Percentiles rank a stretch among this genome's conserved stretches.
phyloP scores from a whole-genome alignment of 2,888 invertebrate genomes.

The Cylindroiulus punctatus region DNA sequence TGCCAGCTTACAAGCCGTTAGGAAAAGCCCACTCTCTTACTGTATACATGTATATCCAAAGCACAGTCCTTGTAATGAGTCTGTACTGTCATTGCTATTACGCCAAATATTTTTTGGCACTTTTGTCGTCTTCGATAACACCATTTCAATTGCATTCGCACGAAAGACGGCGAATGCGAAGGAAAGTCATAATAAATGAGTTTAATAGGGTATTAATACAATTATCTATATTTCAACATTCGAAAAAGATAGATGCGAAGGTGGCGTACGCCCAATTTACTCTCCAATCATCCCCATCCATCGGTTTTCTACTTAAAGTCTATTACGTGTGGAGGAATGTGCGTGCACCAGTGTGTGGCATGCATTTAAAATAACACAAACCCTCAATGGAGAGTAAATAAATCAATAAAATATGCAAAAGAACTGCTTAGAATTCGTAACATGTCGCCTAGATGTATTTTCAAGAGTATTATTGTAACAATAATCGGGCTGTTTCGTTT shows the following conservation, averaged over 20 bases:
- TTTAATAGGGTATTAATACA: conserved; percentile 1
- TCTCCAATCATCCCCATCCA: conserved; percentile 2
- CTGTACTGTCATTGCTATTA: too few species aligned
- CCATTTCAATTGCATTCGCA: neutral
- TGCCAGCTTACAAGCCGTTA: too few species aligned
- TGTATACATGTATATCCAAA: too few species aligned
- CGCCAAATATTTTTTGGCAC: too few species aligned
- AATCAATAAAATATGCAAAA: conserved; percentile 47
- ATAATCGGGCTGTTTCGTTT: conserved; percentile 43
- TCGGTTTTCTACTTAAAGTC: neutral
- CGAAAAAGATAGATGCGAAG: neutral
- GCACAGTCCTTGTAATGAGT: too few species aligned
- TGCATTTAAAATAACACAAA: conserved; percentile 32
- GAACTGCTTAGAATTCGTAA: conserved; percentile 43
- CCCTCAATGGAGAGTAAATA: conserved; percentile 47
- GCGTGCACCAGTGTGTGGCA: neutral
- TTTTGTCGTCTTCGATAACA: neutral
- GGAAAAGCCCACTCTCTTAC: too few species aligned
- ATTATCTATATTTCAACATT: conserved; percentile 4
- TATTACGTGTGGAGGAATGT: neutral
- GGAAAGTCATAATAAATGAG: neutral
- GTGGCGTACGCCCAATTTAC: conserved; percentile 3
- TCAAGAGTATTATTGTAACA: conserved; percentile 35
- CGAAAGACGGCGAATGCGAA: neutral
- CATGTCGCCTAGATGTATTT: conserved; percentile 31